Percentiles rank a stretch among this genome's conserved stretches.
These are phyloP conservation scores for Asobara japonica DNA, from an alignment of 1,140 invertebrate species.

Conservation along the genomic window DNA sequence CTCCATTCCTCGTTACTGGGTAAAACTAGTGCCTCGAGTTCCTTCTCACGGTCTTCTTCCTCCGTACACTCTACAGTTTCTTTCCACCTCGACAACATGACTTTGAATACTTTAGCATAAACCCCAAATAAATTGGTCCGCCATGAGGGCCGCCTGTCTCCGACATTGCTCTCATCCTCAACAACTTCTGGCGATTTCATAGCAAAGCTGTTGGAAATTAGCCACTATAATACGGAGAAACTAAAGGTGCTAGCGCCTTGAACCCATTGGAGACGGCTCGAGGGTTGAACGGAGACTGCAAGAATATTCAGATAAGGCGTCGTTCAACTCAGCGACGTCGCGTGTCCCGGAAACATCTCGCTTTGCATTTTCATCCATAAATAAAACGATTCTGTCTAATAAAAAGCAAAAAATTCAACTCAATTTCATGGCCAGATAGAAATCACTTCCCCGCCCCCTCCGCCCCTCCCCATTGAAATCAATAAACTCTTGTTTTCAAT, in stretches of 20 bases:
- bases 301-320: constrained; percentile 27
- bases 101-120: constrained; percentile 54
- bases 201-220: not conserved
- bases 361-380: constrained; percentile 25
- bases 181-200: not conserved
- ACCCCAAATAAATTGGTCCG: constrained; percentile 47
- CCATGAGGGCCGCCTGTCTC: not conserved
- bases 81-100: constrained; percentile 47
- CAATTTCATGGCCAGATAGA: not conserved
- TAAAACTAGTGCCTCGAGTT: constrained; percentile 64
- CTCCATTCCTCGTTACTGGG: constrained; percentile 80
- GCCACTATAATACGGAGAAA: not conserved
- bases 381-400: constrained; percentile 1
- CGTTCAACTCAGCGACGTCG: constrained; percentile 51
- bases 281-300: constrained; percentile 20
- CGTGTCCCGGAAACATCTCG: constrained; percentile 51
- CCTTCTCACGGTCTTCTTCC: constrained; percentile 39
- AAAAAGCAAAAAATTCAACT: not conserved
- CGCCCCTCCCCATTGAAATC: too few relatives aligned
- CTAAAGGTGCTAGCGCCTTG: not conserved
- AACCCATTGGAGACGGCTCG: not conserved
- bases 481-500: not conserved
- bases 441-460: too few relatives aligned
- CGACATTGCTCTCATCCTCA: not conserved
- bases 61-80: constrained; percentile 23